A percentile compares a stretch with the other conserved stretches of the same genome.
Evolutionary conservation across 2,888 invertebrate species (phyloP).

Genomic region (Noctua pronuba): DNA sequence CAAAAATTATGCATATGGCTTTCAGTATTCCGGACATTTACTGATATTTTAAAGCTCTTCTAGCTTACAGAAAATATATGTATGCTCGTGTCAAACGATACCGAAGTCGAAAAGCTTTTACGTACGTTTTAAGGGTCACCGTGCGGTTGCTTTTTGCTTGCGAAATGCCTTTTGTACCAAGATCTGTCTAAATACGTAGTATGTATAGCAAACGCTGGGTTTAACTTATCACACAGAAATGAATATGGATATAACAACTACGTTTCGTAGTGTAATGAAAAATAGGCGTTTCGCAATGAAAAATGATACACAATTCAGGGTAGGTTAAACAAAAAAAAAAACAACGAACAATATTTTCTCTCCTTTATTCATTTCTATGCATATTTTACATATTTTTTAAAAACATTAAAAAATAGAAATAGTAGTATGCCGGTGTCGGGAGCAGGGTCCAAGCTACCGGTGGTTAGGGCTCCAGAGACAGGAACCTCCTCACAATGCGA

Average conservation of each 20-base stretch:
- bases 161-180: constrained; percentile 14
- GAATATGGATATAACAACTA: background rate
- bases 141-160: constrained; percentile 30
- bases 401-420: no score
- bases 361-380: no score
- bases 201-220: background rate
- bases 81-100: constrained; percentile 30
- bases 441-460: no score
- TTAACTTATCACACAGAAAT: constrained; percentile 7
- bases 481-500: no score
- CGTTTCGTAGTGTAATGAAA: background rate
- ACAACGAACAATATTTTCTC: background rate
- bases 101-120: constrained; percentile 43
- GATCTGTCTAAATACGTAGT: constrained; percentile 4
- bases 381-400: no score
- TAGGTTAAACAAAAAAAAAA: background rate
- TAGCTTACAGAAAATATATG: no score
- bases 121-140: constrained; percentile 23
- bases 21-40: background rate
- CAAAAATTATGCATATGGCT: background rate
- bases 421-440: no score
- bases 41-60: background rate
- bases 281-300: background rate
- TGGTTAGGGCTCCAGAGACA: no score
- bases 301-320: background rate